These are phyloP conservation scores for Clupea harengus DNA, from an alignment of 2,113 vertebrate genomes.

Conservation along the genomic window DNA sequence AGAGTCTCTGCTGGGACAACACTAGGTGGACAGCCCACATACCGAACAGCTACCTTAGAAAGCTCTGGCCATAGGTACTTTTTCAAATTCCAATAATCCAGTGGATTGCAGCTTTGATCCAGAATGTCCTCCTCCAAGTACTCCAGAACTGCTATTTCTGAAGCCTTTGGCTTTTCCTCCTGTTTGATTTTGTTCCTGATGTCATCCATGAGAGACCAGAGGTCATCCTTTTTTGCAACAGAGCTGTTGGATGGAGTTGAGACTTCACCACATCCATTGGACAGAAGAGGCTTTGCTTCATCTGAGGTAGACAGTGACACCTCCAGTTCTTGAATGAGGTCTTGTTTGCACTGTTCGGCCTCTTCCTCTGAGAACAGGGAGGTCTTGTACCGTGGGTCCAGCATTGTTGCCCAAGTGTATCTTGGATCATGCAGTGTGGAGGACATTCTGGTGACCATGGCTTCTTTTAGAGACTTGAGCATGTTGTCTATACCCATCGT, in stretches of 20 bases:
- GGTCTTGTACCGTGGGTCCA: constrained; percentile 95
- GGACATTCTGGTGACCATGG: constrained; percentile 88
- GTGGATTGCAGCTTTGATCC: constrained; percentile 94
- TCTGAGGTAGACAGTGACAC: constrained; percentile 82
- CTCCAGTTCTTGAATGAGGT: constrained; percentile 91
- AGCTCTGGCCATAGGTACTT: constrained; percentile 90
- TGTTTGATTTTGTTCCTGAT: constrained; percentile 80
- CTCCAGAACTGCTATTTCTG: constrained; percentile 86
- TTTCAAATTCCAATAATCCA: constrained; percentile 96
- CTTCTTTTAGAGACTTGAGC: constrained; percentile 89
- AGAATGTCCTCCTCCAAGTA: constrained; percentile 96
- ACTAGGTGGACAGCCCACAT: constrained; percentile 94
- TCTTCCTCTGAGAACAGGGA: constrained; percentile 94
- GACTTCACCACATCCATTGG: constrained; percentile 77
- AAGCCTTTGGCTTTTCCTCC: constrained; percentile 80
- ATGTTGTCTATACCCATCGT: constrained; percentile 97
- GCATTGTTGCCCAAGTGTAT: constrained; percentile 90
- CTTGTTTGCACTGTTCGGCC: constrained; percentile 89
- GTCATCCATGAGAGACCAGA: constrained; percentile 91
- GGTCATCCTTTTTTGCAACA: constrained; percentile 74
- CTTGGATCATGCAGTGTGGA: constrained; percentile 84
- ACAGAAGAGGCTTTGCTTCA: constrained; percentile 69
- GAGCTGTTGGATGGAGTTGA: constrained; percentile 67
- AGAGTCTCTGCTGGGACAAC: constrained; percentile 88
- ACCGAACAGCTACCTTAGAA: constrained; percentile 88